phyloP scores from a whole-genome alignment of 2,113 vertebrate genomes.

The Phaethornis superciliosus region DNA sequence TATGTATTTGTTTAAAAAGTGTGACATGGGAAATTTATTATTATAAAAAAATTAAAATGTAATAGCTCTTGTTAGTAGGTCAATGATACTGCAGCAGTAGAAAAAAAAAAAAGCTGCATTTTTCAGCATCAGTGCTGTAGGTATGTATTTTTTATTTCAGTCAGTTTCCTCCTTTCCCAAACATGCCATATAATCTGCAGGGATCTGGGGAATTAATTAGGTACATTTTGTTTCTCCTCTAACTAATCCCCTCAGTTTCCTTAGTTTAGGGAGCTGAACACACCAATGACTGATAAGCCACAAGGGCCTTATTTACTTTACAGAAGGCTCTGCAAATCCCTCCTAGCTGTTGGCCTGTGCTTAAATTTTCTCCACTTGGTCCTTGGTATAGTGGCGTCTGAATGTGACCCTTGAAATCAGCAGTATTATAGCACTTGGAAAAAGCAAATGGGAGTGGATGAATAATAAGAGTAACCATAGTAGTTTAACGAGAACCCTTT shows the following conservation, averaged over 20 bases:
- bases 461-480: neutral
- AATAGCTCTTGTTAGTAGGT: neutral
- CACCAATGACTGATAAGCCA: constrained; percentile 48
- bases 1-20: neutral
- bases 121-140: constrained; percentile 1
- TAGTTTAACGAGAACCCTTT: neutral
- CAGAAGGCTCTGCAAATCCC: constrained; percentile 47
- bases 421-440: constrained; percentile 15
- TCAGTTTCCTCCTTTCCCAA: constrained; percentile 55
- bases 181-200: constrained; percentile 52
- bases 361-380: constrained; percentile 22
- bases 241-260: constrained; percentile 61
- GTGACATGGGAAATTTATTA: neutral
- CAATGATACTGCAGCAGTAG: neutral
- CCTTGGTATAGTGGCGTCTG: constrained; percentile 16
- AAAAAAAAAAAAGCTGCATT: neutral
- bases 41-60: neutral
- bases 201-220: constrained; percentile 73
- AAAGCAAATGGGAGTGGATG: neutral
- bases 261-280: constrained; percentile 60
- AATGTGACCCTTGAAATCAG: constrained; percentile 50
- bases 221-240: constrained; percentile 61
- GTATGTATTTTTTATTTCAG: constrained; percentile 61
- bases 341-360: neutral
- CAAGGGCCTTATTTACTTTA: constrained; percentile 62